These are phyloP conservation scores for Myiothlypis chrysogaster DNA, from an alignment of 2,797 vertebrate genomes.

Conservation along the genomic window DNA sequence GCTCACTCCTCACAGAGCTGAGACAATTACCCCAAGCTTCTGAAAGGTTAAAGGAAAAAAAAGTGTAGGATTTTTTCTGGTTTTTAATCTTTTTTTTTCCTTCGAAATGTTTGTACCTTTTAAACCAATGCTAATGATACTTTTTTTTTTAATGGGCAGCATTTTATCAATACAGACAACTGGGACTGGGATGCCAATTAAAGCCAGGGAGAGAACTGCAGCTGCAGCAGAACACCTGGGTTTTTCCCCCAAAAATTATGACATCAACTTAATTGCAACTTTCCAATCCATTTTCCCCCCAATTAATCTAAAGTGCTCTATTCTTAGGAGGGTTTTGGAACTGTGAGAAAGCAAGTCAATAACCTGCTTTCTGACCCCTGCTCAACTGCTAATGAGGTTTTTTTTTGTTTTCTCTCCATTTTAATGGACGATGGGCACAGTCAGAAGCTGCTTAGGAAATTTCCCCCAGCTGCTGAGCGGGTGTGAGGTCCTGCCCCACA, in stretches of 20 bases:
- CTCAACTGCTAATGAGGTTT: conserved; percentile 31
- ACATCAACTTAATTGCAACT: conserved; percentile 34
- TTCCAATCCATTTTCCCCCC: background rate
- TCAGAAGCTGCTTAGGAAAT: background rate
- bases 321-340: background rate
- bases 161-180: background rate
- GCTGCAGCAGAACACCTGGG: background rate
- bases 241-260: background rate
- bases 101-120: background rate
- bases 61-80: background rate
- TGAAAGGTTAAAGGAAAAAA: background rate
- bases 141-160: background rate
- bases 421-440: background rate
- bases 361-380: conserved; percentile 14
- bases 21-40: background rate
- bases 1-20: background rate
- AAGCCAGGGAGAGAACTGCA: background rate
- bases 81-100: background rate
- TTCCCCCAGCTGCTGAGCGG: background rate
- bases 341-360: background rate
- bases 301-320: conserved; percentile 20
- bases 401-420: background rate
- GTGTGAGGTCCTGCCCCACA: background rate
- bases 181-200: conserved; percentile 17
- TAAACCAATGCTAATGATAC: background rate